These are phyloP conservation scores for Lamellibrachia satsuma DNA, from an alignment of 2,888 invertebrate species.

Conservation along the genomic window DNA sequence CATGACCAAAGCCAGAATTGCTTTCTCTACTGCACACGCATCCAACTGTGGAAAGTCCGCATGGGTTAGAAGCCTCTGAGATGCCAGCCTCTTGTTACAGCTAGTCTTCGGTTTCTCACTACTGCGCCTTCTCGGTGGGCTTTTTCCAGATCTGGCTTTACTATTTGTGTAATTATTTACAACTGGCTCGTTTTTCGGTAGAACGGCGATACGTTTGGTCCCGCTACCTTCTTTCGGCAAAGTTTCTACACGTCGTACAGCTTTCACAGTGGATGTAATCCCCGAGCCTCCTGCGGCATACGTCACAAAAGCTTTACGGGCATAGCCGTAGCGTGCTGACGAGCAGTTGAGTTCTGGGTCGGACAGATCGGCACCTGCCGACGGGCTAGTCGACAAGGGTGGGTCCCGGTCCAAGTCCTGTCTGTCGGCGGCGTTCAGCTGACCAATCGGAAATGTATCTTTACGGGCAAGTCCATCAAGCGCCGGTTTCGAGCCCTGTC, in stretches of 20 bases:
- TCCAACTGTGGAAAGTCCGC: neutral
- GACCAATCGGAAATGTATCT: neutral
- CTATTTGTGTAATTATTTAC: neutral
- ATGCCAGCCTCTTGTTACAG: neutral
- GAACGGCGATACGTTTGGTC: neutral
- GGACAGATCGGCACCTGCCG: neutral
- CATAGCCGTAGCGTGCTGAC: conserved; percentile 2
- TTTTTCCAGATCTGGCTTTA: neutral
- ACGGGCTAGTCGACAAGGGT: neutral
- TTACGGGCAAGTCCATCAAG: neutral
- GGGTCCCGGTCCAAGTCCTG: neutral
- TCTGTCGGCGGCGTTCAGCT: neutral
- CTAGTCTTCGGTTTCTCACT: neutral
- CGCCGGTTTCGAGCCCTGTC: neutral
- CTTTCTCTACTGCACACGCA: neutral
- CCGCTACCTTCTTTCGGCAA: neutral
- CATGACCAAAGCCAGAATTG: neutral
- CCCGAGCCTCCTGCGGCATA: neutral
- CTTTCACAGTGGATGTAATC: neutral
- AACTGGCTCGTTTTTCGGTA: neutral
- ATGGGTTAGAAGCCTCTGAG: neutral
- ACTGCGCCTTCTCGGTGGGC: neutral
- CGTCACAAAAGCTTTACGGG: neutral
- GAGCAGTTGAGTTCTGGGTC: neutral
- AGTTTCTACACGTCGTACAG: neutral